A percentile compares a stretch with the other conserved stretches of the same genome.
Conservation (phyloP, 2,113 vertebrate species). For the Xenotilapia flavipinnis region DNA sequence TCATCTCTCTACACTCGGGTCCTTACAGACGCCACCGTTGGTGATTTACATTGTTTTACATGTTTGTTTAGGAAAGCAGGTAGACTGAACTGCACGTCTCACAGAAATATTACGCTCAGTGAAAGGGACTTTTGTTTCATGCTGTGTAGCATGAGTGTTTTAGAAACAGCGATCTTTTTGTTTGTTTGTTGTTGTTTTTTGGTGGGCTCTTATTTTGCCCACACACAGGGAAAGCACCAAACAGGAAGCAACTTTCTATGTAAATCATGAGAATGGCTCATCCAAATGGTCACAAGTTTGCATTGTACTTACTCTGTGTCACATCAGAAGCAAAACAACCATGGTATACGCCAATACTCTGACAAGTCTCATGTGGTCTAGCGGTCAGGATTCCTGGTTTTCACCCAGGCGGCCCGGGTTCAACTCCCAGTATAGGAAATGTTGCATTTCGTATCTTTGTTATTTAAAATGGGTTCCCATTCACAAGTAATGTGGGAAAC, state of each 20-base stretch:
- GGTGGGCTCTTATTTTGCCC: not conserved
- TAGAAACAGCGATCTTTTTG: not conserved
- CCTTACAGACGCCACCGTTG: not conserved
- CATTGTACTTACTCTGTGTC: not conserved
- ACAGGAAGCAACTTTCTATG: not conserved
- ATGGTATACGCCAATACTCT: rapidly evolving
- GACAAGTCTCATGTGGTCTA: rapidly evolving
- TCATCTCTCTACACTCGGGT: not conserved
- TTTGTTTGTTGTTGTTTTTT: not conserved
- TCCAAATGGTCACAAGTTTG: not conserved
- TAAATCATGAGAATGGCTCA: not conserved
- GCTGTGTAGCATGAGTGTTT: not conserved
- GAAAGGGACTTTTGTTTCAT: not conserved
- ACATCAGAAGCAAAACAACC: not conserved
- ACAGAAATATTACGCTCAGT: not conserved
- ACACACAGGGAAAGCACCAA: not conserved
- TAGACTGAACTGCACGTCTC: not conserved
- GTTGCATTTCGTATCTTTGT: rapidly evolving
- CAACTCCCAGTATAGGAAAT: rapidly evolving
- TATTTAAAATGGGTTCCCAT: not conserved
- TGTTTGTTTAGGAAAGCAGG: not conserved
- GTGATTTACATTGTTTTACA: not conserved
- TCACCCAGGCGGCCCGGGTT: rapidly evolving
- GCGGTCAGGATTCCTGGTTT: not conserved
- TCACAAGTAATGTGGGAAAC: not conserved